A percentile compares a stretch with the other conserved stretches of the same genome.
phyloP scores from a whole-genome alignment of 2,797 vertebrate species.

The Columba guinea region DNA sequence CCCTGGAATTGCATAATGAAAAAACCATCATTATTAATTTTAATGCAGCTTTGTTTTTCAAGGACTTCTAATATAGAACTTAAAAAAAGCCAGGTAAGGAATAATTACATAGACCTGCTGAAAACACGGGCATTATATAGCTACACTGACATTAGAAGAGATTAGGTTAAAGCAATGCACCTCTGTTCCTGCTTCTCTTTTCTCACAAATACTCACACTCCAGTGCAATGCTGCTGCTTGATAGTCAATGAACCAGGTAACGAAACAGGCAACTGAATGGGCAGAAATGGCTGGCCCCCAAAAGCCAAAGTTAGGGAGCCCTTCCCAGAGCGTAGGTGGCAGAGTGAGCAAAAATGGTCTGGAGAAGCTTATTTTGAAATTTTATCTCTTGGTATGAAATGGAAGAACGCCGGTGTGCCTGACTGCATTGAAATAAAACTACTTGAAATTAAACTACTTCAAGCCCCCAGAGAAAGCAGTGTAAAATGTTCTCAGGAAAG shows the following conservation, averaged over 20 bases:
- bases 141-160: background rate
- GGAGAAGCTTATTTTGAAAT: background rate
- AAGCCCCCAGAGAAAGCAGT: background rate
- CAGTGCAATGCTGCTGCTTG: background rate
- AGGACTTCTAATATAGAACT: background rate
- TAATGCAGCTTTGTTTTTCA: background rate
- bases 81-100: background rate
- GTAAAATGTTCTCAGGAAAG: background rate
- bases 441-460: background rate
- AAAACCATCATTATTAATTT: background rate
- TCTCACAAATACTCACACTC: rapidly evolving
- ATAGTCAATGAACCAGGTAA: background rate
- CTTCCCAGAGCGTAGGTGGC: background rate
- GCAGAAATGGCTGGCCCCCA: background rate
- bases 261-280: rapidly evolving
- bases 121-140: background rate
- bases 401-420: background rate
- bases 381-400: background rate
- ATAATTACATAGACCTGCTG: background rate
- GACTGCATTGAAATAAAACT: background rate
- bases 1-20: background rate
- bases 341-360: background rate
- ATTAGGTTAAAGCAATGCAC: background rate
- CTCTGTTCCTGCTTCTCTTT: background rate
- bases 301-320: background rate